Evolutionary conservation across 2,797 vertebrate species (phyloP), one percentile per base, ranked within the genome.

Genomic region (Australoheros facetus): DNA sequence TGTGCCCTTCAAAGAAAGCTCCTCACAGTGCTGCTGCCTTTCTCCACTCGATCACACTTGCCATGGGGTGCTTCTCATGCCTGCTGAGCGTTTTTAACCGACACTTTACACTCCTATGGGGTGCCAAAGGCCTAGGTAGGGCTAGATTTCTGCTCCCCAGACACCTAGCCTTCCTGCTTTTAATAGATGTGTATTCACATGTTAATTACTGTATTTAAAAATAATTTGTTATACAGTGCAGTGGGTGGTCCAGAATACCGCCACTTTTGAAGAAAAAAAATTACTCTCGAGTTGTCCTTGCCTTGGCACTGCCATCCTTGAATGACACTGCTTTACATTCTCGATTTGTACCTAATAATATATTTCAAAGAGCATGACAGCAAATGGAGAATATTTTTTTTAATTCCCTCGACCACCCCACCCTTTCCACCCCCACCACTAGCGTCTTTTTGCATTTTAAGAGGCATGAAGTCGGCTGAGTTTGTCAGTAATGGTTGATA

Each of bases 401-500:
- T 57, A 73, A 87, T 88, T 87, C 82, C 87, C 83, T 79, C 70
- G 3, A 75, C 53, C 57, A 70, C 53, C 80, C 72, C 51, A 21
- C 55, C 37, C 78, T 48, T 21, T 14, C 59, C 19, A n/a, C 37
- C 59, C 60, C 21, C 56, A 23, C n/a, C 32, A 2, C 70, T 71
- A 73, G 37, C 51, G 3, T 87, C 82, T 74, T 84, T 86, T 85
- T 91, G 88, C 87, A 10, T 90, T 92, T 89, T 91, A 88, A 93
- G 88, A 92, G 80, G 80, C 88, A 88, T 82, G 83, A 89, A 92
- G 86, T 89, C 71, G 77, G 80, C 84, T 42, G 88, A 86, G 82
- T 94, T 93, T 88, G 90, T 91, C 85, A 87, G 91, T 93, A 95
- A 94, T 92, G 91, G 89, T 91, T 95, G 88, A 96, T 94, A 89